Percentiles rank a stretch among this genome's conserved stretches.
phyloP scores from a whole-genome alignment of 1,140 invertebrate genomes.

The Phymorhynchus buccinoides region DNA sequence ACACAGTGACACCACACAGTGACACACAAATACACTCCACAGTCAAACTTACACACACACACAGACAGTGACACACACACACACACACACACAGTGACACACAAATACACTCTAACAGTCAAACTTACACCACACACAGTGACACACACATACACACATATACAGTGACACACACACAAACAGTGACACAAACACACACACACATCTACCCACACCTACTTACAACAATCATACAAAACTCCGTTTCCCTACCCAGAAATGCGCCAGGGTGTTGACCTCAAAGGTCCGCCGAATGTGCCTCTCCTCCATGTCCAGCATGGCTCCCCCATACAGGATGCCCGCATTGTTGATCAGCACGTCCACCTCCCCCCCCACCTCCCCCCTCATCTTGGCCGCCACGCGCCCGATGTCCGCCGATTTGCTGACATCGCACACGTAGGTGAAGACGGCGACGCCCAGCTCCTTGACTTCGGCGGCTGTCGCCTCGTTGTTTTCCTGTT shows the following conservation, averaged over 20 bases:
- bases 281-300: constrained; percentile 78
- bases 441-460: constrained; percentile 52
- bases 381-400: constrained; percentile 71
- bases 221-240: too few relatives aligned
- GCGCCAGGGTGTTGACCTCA: constrained; percentile 79
- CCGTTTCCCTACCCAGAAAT: constrained; percentile 78
- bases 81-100: too few relatives aligned
- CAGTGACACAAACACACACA: too few relatives aligned
- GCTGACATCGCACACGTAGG: constrained; percentile 67
- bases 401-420: constrained; percentile 56
- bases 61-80: too few relatives aligned
- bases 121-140: too few relatives aligned
- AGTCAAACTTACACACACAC: too few relatives aligned
- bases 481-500: constrained; percentile 79
- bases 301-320: constrained; percentile 88
- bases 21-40: too few relatives aligned
- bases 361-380: constrained; percentile 86
- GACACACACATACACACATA: too few relatives aligned
- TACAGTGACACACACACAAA: too few relatives aligned
- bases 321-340: constrained; percentile 87
- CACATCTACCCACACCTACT: too few relatives aligned
- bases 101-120: too few relatives aligned
- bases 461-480: constrained; percentile 57
- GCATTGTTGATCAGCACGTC: constrained; percentile 94
- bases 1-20: too few relatives aligned